Conservation (phyloP, 2,888 invertebrate species). For the Vesta saturnalis region DNA sequence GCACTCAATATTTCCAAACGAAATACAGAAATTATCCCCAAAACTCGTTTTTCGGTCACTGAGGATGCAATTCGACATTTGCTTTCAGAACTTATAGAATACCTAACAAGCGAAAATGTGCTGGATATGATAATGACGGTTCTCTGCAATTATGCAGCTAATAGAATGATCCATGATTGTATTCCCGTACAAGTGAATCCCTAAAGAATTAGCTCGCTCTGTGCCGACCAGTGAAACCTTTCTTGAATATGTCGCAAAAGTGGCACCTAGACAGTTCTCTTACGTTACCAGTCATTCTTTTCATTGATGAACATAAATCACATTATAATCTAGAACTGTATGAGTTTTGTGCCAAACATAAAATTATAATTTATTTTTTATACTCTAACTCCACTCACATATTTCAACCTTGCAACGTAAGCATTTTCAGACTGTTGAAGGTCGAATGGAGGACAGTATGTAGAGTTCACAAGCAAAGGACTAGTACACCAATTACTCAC, state of each 20-base stretch:
- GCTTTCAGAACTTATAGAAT: constrained; percentile 28
- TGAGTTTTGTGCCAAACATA: not conserved
- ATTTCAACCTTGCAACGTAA: not conserved
- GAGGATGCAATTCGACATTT: constrained; percentile 42
- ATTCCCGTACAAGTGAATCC: no score
- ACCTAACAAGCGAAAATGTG: not conserved
- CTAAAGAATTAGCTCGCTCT: no score
- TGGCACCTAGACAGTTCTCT: not conserved
- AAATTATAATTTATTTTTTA: not conserved
- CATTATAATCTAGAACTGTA: not conserved
- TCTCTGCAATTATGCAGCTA: no score
- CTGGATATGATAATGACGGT: not conserved
- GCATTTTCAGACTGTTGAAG: not conserved
- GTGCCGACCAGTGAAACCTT: not conserved
- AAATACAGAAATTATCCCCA: no score
- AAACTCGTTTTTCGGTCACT: constrained; percentile 40
- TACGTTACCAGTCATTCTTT: not conserved
- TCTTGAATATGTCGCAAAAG: not conserved
- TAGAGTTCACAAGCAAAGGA: not conserved
- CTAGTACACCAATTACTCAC: not conserved
- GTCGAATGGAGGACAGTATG: not conserved
- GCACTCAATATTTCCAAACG: constrained; percentile 31
- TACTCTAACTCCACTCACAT: not conserved
- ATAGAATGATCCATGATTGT: no score
- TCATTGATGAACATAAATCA: not conserved